phyloP scores from a whole-genome alignment of 2,113 vertebrate genomes.

The Salvelinus alpinus region DNA sequence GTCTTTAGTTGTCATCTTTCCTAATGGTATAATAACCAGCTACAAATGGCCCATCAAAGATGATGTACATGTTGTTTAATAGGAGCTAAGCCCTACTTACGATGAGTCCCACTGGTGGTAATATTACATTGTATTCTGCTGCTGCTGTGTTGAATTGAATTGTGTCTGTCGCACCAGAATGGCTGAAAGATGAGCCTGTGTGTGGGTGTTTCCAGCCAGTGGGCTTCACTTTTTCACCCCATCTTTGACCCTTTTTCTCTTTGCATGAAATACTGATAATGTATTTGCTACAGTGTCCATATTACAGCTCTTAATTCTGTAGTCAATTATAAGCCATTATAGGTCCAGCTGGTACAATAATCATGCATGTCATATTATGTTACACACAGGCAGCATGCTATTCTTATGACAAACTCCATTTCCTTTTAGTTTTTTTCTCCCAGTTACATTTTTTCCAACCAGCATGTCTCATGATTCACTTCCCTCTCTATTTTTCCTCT shows the following conservation, averaged over 20 bases:
- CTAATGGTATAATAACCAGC: not conserved
- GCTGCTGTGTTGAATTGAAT: not conserved
- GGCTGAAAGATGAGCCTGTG: not conserved
- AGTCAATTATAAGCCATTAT: not conserved
- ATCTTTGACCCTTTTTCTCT: constrained; percentile 12
- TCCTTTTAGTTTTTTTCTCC: constrained; percentile 19
- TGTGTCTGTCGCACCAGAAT: not conserved
- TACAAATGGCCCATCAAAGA: not conserved
- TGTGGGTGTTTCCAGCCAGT: not conserved
- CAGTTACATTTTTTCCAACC: constrained; percentile 23
- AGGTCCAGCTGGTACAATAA: not conserved
- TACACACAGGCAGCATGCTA: constrained; percentile 5
- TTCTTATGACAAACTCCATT: constrained; percentile 18
- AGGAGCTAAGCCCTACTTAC: not conserved
- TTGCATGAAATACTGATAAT: not conserved
- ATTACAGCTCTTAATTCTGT: not conserved
- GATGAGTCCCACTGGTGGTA: not conserved
- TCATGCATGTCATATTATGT: not conserved
- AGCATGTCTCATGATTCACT: constrained; percentile 47
- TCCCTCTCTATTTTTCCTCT: constrained; percentile 17
- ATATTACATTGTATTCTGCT: not conserved
- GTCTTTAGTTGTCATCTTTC: not conserved
- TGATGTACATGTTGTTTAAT: not conserved
- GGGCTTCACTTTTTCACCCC: not conserved
- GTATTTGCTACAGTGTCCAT: not conserved